Base-by-base conservation (phyloP, 2,797 vertebrate genomes). In the Lutjanus campechanus region DNA sequence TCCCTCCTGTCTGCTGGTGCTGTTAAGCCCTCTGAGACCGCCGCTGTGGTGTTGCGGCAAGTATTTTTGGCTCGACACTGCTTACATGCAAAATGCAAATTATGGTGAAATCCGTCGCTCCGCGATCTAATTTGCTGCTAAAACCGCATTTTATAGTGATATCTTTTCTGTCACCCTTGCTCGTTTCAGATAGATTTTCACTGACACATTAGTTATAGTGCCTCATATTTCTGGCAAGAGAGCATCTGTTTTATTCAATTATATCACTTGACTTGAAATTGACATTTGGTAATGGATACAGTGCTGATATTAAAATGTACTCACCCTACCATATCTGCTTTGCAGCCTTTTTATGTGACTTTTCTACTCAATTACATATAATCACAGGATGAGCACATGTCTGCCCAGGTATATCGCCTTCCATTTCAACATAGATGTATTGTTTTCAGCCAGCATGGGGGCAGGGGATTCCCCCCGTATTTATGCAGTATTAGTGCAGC, bases 51-150 rank as follows among this genome's bases (percentile, higher is more conserved):
- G 85, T 91, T 87, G 89, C 76, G 89, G 90, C 89, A 92, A 95
- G 88, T 94, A 92, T 92, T 94, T 92, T 93, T 94, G 93, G 91
- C 91, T 91, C 84, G 8, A 85, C 83, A 22, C 83, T 91, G 93
- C 91, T 93, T 92, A 90, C 90, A 92, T 93, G 90, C 90, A 93
- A 91, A 92, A 94, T 93, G 90, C 90, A 93, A 94, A 93, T 95
- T 69, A 79, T 86, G 90, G 81, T 84, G 87, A 90, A 94, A 93
- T 91, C 86, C 79, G 66, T 88, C 78, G 87, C 89, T 87, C 79
- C 75, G 13, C 79, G 65, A 89, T 94, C 92, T 92, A 90, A 93
- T 93, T 93, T 91, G 87, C 88, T 72, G 85, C 90, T 90, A 92
- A 93, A 94, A 89, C 87, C 71, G 9, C 87, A 86, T 90, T 91